A percentile compares a stretch with the other conserved stretches of the same genome.
These are phyloP conservation scores for Lophius piscatorius DNA, from an alignment of 2,113 vertebrate genomes.

Conservation along the genomic window DNA sequence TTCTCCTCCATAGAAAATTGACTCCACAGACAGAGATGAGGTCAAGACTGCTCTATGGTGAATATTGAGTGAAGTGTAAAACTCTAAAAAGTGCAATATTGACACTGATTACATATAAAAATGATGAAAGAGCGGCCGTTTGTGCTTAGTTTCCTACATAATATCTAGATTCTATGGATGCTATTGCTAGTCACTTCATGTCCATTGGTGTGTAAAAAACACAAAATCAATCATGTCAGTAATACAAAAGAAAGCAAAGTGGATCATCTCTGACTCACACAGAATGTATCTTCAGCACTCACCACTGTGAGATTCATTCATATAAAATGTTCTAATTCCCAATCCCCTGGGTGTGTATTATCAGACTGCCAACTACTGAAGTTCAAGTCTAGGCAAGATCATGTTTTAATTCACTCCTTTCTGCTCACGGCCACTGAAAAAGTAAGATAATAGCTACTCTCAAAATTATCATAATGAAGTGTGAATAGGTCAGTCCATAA, in stretches of 20 bases:
- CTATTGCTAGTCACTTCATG: too few species aligned
- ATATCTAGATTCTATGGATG: too few species aligned
- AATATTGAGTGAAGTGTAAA: too few species aligned
- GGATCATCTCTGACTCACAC: constrained; percentile 21
- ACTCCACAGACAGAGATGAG: too few species aligned
- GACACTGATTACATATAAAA: too few species aligned
- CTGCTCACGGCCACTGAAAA: constrained; percentile 29
- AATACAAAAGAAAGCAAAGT: neutral
- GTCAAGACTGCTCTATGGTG: too few species aligned
- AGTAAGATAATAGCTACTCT: neutral
- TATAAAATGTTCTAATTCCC: constrained; percentile 46
- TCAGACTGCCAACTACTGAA: constrained; percentile 41
- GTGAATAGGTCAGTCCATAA: too few species aligned
- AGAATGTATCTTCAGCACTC: constrained; percentile 45
- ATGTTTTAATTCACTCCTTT: constrained; percentile 46
- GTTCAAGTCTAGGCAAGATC: constrained; percentile 68
- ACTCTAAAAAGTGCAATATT: too few species aligned
- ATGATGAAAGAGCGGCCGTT: too few species aligned
- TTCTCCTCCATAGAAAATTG: too few species aligned
- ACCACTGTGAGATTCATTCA: constrained; percentile 47
- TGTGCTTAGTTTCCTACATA: too few species aligned
- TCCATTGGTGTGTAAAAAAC: too few species aligned
- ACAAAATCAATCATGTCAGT: neutral
- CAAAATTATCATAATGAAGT: neutral
- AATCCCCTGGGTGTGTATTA: constrained; percentile 57